Evolutionary conservation across 2,888 invertebrate genomes (phyloP), one percentile per base, ranked within the genome.

Genomic region (Hypercompe scribonia): DNA sequence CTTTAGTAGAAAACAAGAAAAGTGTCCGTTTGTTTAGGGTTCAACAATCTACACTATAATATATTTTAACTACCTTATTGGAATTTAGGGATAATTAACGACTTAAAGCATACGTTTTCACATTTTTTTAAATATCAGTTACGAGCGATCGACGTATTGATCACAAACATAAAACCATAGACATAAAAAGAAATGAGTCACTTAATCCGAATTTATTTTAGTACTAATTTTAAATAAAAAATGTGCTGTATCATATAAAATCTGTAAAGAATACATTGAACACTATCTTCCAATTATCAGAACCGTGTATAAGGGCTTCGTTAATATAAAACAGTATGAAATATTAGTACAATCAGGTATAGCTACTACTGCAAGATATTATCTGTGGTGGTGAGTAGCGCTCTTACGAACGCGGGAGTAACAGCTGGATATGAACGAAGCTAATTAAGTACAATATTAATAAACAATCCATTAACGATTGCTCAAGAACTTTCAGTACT

Each of bases 381-480:
- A 88, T 89, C 89, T 82, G 78, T 79, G 76, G 80, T 79, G 73
- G 77, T 69, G 79, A 75, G 83, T 67, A 65, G 72, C 72, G 71
- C 50, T 82, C 85, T 88, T 88, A 87, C 87, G 36, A 58, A 61
- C 69, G 69, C 83, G 87, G 84, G 84, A 54, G 33, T 50, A 72
- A 71, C 68, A 65, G 70, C 65, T 73, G 71, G 65, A 70, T 33
- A 67, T 73, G 61, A 54, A 75, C 80, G 84, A 78, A 79, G 79
- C 83, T 90, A 91, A 92, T 91, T 90, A 89, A 85, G 85, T 88
- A 90, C 88, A 90, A 90, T 89, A 89, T 90, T 91, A 90, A 90
- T 92, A 92, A 91, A 90, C 89, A 89, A 90, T 89, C 89, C 89
- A 91, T 92, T 92, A 89, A 86, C 85, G 85, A 85, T 81, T 82